Evolutionary conservation across 2,888 invertebrate genomes (phyloP), one percentile per base, ranked within the genome.

Genomic region (Hyposoter dolosus): DNA sequence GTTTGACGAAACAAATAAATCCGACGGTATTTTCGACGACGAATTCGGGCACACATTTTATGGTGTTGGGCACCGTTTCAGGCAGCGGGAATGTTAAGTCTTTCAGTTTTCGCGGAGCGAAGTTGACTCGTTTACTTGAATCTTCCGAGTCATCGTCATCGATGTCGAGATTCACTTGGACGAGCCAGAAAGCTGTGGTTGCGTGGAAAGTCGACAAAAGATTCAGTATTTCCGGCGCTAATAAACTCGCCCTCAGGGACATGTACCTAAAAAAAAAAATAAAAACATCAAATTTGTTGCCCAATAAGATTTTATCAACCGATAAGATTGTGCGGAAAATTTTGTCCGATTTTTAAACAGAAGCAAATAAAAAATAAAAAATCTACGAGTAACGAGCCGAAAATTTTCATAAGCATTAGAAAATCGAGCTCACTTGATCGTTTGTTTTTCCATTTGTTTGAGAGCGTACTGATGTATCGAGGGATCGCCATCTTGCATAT

Each of bases 11-110:
- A 88, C 97, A 96, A 89, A 98, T 95, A 93, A 97, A 96, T 78
- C 97, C 97, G 45, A 98, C 96, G 75, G 98, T 95, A 94, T 99
- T 99, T 94, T 98, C 98, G 71, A 98, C 95, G 50, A 99, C 95
- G 93, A 98, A 97, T 94, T 99, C 99, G 65, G 99, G 99, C 92
- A 99, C 96, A 93, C 97, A 98, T 92, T 97, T 97, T 76, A 97
- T 93, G 3, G 96, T 97, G 72, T 96, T 95, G 1, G 97, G 97
- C 85, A 97, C 95, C 79, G 95, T 95, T 0, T 95, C 95, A 0
- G 95, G 93, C n/a, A 97, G 91, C 3, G 97, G 97, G 93, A 97
- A 96, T 47, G 94, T 94, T 3, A 97, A 92, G 0, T 95, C 93
- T 88, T 95, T 92, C 74, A 95, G 91, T 47, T 94, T 93, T 74